phyloP scores from a whole-genome alignment of 2,797 vertebrate genomes.

The Meriones psammophilus region DNA sequence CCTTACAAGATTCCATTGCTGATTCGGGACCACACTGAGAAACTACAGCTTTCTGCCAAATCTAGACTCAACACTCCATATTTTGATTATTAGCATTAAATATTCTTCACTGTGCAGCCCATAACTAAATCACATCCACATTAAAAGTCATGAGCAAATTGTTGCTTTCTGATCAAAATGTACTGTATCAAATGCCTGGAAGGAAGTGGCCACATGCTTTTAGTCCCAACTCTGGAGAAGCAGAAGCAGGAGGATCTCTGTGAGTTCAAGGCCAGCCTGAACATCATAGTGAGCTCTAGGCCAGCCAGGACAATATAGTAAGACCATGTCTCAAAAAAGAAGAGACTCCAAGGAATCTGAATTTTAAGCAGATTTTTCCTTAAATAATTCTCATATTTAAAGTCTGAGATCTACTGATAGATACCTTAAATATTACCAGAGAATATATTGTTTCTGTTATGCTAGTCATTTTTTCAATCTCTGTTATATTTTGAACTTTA shows the following conservation, averaged over 20 bases:
- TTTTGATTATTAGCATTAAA: neutral
- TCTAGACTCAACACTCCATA: neutral
- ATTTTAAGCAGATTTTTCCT: slow-evolving; percentile 5
- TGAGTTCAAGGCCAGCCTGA: neutral
- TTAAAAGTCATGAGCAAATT: neutral
- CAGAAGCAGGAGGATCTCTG: too few relatives aligned
- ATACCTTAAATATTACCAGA: neutral
- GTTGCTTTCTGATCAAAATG: neutral
- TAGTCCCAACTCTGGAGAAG: neutral
- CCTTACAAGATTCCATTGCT: neutral
- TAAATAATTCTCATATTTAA: slow-evolving; percentile 1
- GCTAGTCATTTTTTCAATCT: neutral
- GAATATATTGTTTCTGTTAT: neutral
- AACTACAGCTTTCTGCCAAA: neutral
- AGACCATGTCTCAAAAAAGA: neutral
- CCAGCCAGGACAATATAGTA: too few relatives aligned
- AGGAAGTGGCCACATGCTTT: neutral
- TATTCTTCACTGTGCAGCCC: neutral
- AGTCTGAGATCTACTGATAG: neutral
- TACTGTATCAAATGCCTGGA: neutral
- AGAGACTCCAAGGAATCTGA: neutral
- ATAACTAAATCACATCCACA: neutral
- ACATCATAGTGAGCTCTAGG: neutral
- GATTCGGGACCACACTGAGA: neutral
- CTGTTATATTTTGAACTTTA: slow-evolving; percentile 19